Evolutionary conservation across 2,888 invertebrate genomes (phyloP).

Genomic region (Nasonia oneida): DNA sequence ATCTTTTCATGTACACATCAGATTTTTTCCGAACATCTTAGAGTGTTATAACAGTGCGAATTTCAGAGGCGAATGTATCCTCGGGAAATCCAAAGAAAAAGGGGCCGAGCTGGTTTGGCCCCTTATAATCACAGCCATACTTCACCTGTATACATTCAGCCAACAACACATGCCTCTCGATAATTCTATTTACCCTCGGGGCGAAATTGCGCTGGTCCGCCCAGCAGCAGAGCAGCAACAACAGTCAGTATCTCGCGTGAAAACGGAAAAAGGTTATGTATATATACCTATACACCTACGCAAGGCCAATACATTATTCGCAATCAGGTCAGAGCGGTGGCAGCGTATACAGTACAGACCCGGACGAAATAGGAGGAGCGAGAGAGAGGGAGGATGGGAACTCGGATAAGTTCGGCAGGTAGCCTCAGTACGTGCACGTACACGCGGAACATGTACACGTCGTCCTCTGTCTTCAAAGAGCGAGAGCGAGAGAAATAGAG

Average conservation of each 20-base stretch:
- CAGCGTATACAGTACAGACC: neutral
- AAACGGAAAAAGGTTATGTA: constrained; percentile 9
- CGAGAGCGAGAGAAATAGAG: neutral
- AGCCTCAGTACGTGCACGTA: neutral
- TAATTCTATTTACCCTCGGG: constrained; percentile 43
- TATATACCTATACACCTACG: neutral
- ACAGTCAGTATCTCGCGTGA: neutral
- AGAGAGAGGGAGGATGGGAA: neutral
- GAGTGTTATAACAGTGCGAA: too few relatives aligned
- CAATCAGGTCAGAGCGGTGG: constrained; percentile 23
- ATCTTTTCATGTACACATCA: neutral
- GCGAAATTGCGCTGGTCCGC: constrained; percentile 6
- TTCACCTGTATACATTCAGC: neutral
- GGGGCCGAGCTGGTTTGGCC: neutral
- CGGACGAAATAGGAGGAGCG: neutral
- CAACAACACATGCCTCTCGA: neutral
- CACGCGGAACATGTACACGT: neutral
- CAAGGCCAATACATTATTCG: constrained; percentile 33
- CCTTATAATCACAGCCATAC: neutral
- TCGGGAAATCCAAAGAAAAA: neutral
- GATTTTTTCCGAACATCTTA: too few relatives aligned
- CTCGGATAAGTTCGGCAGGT: constrained; percentile 28
- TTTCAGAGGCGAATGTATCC: neutral
- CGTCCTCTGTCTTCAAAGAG: neutral
- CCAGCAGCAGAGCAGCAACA: neutral